Base-by-base conservation (phyloP, 2,113 vertebrate genomes). In the Myotis davidii region DNA sequence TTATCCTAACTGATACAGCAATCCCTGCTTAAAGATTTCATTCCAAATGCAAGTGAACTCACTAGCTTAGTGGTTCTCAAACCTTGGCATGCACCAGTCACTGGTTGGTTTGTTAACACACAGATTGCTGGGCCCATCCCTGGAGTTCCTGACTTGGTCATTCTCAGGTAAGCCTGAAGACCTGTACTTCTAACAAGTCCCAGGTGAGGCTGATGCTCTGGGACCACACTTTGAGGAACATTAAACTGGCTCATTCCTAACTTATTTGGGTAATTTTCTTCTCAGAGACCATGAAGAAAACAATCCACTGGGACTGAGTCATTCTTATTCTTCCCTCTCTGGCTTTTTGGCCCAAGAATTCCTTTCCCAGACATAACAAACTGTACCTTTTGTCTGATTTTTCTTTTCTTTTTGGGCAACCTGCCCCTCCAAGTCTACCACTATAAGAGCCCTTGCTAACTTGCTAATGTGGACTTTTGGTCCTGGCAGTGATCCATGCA, bases 261-360 rank as follows among this genome's bases (percentile, higher is more conserved):
- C 77, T 32, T 54, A 84, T 65, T 23, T 52, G 56, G 56, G 45
- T 85, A 10, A 52, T 90, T 85, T 85, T 90, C 88, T 87, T 90
- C 72, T 48, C 61, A 32, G 8, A 72, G 25, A 34, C 48, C 69
- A 6, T 74, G 37, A 94, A 76, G 78, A 50, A 93, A 89, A 85
- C 34, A 84, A 88, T 17, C 20, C 34, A 25, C 27, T 59, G 25
- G 17, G 59, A 73, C 69, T 89, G 79, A 42, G 52, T 88, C 82
- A 81, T 86, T 89, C 64, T 64, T 65, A 34, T 90, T 92, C 90
- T 85, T 56, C 70, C 23, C 32, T 45, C 81, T 81, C 61, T 72
- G 70, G n/a, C 34, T 72, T 85, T 76, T 83, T 79, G 54, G 72
- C 32, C 72, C 81, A 87, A 52, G 10, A 92, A 56, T 74, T 83